Base-by-base conservation (phyloP, 1,140 invertebrate species). In the Sinonovacula constricta region DNA sequence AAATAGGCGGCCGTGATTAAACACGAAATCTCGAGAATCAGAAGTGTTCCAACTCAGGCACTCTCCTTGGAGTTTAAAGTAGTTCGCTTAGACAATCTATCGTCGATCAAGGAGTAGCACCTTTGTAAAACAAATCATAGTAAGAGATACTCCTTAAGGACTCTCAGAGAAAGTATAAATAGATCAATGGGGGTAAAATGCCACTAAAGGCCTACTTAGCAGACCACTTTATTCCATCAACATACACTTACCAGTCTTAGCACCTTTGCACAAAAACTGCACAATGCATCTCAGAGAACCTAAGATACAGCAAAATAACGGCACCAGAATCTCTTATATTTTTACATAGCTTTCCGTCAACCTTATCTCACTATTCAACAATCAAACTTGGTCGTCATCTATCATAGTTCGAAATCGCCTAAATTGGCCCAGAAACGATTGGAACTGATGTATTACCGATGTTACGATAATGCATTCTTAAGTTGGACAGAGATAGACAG, bases 1-100 rank as follows among this genome's bases (percentile, higher is more conserved):
- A 22, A 22, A 22, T n/a, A 22, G 26, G 22, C 7, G 18, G 10
- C 22, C 10, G 10, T 22, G 18, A 28, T 22, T 10, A 57, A 10
- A 22, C 7, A 57, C 49, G n/a, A 18, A 2, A 69, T n/a, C 2
- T 53, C 26, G 15, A n/a, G 5, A 24, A 49, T 24, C 14, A 45
- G 3, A 18, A 56, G 1, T 51, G 26, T 54, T 53, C n/a, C 18
- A 56, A 49, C 59, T 66, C n/a, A 66, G 67, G 59, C 59, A 56
- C 51, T 54, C 15, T 63, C 28, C 59, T 63, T 67, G 31, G 45
- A 76, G 59, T 39, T 49, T 76, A 76, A 76, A 76, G 72, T 76
- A 67, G 24, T n/a, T 15, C 70, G 49, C 70, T 74, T 54, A 45
- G 15, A 62, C 1, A 45, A 74, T 74, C 70, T 59, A 74, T 74